phyloP scores from a whole-genome alignment of 1,140 invertebrate genomes.

The Papilio machaon region DNA sequence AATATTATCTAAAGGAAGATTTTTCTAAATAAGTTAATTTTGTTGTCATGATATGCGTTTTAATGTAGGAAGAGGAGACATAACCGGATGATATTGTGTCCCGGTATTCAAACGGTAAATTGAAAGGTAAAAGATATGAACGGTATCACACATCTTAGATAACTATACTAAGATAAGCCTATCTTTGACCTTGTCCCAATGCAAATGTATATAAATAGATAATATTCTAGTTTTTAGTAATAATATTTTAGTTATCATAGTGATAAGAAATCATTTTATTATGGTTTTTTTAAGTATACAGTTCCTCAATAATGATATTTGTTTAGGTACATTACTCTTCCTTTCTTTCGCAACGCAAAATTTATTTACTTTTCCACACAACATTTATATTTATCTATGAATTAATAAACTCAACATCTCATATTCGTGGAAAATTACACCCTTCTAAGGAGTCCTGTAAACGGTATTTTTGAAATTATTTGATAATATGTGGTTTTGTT shows the following conservation, averaged over 20 bases:
- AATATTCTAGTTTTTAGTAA: not conserved
- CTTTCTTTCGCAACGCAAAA: not conserved
- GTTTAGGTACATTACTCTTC: not conserved
- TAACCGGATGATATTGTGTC: constrained; percentile 19
- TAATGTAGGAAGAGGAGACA: not conserved
- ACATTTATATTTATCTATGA: too few species aligned
- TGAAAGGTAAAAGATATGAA: not conserved
- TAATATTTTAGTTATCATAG: not conserved
- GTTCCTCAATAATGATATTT: not conserved
- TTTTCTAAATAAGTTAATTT: too few species aligned
- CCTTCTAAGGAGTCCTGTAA: too few species aligned
- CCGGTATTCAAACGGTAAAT: constrained; percentile 1
- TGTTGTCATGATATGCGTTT: not conserved
- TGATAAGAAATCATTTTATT: not conserved
- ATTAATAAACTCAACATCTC: too few species aligned
- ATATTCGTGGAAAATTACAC: too few species aligned
- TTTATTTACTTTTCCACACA: too few species aligned
- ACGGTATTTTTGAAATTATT: too few species aligned
- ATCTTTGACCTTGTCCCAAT: constrained; percentile 29
- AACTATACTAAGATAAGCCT: not conserved
- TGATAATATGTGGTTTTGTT: too few species aligned
- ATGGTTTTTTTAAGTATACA: not conserved
- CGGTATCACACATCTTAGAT: not conserved
- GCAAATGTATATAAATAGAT: constrained; percentile 26
- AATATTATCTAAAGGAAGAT: too few species aligned